Evolutionary conservation across 2,888 invertebrate genomes (phyloP), one percentile per base, ranked within the genome.

Genomic region (Sepioteuthis lessoniana): DNA sequence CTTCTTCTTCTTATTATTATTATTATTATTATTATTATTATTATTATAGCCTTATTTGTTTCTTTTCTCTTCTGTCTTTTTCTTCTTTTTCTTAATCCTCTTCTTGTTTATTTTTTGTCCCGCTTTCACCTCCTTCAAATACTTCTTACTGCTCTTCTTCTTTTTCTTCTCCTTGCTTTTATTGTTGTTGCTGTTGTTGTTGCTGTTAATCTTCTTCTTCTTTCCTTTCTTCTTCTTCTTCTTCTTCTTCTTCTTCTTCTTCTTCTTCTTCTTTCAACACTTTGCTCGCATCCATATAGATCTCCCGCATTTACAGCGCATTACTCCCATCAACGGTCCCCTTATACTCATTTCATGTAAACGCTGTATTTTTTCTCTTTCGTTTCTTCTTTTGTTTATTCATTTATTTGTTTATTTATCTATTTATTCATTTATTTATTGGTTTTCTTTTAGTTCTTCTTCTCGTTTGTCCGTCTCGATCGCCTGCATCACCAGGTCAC

Each of bases 1-100:
- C 55, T 93, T 93, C 47, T 93, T 60, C 60, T 60, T 35, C 47
- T 93, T 93, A 13, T 94, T 93, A 16, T 46, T 94, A 5, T 94
- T 93, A 5, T 55, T 94, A 5, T 94, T 93, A 3, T 94, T 94
- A 7, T 31, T 50, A 5, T 50, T 93, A 8, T 38, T 55, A n/a
- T n/a, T n/a, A n/a, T n/a, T n/a, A n/a, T n/a, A n/a, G n/a, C n/a
- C n/a, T n/a, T n/a, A n/a, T n/a, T n/a, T n/a, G n/a, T 31, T 50
- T 31, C 90, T 55, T 47, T 19, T 93, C 37, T 13, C 28, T 47
- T 90, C 90, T n/a, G 5, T 90, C 93, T 25, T 47, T 21, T 93
- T 90, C 50, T 37, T 90, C 28, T 50, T 55, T 42, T 46, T 35
- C 28, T 46, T 47, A 46, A 13, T n/a, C 25, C 28, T 93, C 37